A percentile compares a stretch with the other conserved stretches of the same genome.
Evolutionary conservation across 2,113 vertebrate species (phyloP).

Genomic region (Suricata suricatta): DNA sequence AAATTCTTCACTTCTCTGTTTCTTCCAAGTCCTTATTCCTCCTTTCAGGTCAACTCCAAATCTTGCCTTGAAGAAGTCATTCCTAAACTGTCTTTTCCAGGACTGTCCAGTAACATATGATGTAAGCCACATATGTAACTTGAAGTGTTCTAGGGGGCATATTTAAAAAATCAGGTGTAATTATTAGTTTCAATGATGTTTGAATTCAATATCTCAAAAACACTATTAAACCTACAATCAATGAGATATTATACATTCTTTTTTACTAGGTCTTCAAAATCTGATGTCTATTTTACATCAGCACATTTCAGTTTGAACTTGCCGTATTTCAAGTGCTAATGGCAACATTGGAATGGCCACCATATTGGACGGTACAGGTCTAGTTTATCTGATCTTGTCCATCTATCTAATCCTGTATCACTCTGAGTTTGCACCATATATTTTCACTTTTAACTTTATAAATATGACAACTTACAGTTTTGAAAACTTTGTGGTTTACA

Average conservation of each 20-base stretch:
- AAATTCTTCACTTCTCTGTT: neutral
- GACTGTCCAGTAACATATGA: neutral
- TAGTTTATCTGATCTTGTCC: neutral
- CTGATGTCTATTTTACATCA: neutral
- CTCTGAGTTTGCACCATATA: neutral
- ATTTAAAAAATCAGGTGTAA: neutral
- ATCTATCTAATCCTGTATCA: neutral
- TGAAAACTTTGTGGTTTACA: neutral
- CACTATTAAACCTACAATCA: neutral
- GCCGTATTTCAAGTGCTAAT: neutral
- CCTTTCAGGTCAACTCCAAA: neutral
- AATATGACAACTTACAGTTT: neutral
- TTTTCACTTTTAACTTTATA: neutral
- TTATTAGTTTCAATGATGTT: neutral
- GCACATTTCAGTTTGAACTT: neutral
- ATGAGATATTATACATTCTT: neutral
- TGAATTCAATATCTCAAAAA: neutral
- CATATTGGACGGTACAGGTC: neutral
- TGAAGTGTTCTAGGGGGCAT: neutral
- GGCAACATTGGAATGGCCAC: neutral
- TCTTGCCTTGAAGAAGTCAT: neutral
- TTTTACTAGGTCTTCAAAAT: neutral
- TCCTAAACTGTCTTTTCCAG: neutral
- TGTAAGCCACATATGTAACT: neutral
- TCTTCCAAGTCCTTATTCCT: neutral